Evolutionary conservation across 35 echinoderm and acorn worm genomes (phyloP).

Genomic region (Heliocidaris tuberculata): DNA sequence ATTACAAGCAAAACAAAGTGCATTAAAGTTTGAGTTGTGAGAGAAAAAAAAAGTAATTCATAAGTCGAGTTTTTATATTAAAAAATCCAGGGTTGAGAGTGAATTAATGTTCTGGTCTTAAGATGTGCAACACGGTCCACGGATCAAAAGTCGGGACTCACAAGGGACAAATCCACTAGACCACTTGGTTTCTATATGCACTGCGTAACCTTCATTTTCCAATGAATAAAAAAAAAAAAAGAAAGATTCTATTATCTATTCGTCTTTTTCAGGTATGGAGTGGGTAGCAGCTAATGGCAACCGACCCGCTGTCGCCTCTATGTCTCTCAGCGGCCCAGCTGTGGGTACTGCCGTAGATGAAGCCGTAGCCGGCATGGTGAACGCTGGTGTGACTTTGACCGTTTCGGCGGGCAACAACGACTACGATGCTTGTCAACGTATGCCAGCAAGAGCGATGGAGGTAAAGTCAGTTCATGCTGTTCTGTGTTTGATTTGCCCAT

Average conservation of each 20-base stretch:
- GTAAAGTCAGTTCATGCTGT: not conserved
- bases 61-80: no score
- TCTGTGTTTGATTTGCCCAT: no score
- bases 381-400: conserved; percentile 52
- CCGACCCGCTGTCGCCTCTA: conserved; percentile 57
- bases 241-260: not conserved
- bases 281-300: conserved; percentile 37
- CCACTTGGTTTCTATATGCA: no score
- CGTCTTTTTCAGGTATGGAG: conserved; percentile 56
- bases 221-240: not conserved
- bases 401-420: conserved; percentile 69
- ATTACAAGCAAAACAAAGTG: no score
- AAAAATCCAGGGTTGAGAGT: no score
- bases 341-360: not conserved
- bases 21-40: no score
- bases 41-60: no score
- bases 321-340: conserved; percentile 61
- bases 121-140: no score
- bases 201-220: not conserved
- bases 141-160: no score
- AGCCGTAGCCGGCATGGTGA: conserved; percentile 38
- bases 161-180: no score
- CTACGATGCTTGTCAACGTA: conserved; percentile 53
- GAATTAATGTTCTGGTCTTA: no score
- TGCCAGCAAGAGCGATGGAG: conserved; percentile 56